Percentiles rank a stretch among this genome's conserved stretches.
Evolutionary conservation across 2,113 vertebrate genomes (phyloP).

Genomic region (Cryptotis parvus): DNA sequence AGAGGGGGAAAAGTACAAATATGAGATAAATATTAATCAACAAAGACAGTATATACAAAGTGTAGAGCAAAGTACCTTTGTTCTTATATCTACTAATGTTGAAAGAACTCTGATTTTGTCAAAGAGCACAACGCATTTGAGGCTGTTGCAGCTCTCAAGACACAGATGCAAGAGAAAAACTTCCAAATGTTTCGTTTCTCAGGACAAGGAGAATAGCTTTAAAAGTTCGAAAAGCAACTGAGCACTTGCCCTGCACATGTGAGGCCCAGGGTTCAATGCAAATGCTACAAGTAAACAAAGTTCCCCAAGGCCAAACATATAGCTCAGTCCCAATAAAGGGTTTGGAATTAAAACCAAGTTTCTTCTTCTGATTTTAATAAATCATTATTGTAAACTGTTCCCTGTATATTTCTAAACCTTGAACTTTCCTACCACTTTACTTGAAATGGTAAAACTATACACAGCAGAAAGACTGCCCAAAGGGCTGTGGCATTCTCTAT

Average conservation of each 20-base stretch:
- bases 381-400: constrained; percentile 32
- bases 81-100: background rate
- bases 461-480: too few species aligned
- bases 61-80: background rate
- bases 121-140: background rate
- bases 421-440: background rate
- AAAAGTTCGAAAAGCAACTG: background rate
- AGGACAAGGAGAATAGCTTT: background rate
- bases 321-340: background rate
- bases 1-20: background rate
- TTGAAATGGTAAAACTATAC: background rate
- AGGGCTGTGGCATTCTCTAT: too few species aligned
- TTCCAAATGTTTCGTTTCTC: background rate
- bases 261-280: too few species aligned
- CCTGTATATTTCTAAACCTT: background rate
- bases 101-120: constrained; percentile 30
- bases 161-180: background rate
- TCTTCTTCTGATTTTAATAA: constrained; percentile 39
- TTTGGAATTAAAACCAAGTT: background rate
- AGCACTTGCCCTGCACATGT: too few species aligned
- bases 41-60: background rate
- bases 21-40: constrained; percentile 39
- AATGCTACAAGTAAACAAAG: too few species aligned
- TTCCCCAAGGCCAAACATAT: background rate
- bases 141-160: background rate